Conservation (phyloP, 2,113 vertebrate species). For the Apistogramma diplotaenia region DNA sequence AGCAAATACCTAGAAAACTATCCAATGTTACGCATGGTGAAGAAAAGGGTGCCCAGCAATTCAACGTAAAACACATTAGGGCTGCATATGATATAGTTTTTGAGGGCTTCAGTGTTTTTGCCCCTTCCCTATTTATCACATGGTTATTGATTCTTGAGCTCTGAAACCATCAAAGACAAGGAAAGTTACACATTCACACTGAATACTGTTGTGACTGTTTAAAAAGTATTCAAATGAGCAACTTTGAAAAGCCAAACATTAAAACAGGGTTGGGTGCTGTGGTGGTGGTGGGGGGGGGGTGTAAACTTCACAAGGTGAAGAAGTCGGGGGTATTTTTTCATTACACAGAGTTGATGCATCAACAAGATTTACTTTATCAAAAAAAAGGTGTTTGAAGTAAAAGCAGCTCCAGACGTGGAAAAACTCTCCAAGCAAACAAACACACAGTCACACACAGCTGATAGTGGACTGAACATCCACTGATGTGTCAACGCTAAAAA, state of each 20-base stretch:
- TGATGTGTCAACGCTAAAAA: constrained; percentile 57
- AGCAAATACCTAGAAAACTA: background rate
- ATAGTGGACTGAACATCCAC: constrained; percentile 52
- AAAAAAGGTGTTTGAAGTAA: constrained; percentile 17
- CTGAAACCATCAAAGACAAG: no score
- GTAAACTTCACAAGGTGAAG: background rate
- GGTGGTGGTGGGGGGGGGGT: no score
- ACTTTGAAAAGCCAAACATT: background rate
- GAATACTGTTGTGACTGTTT: background rate
- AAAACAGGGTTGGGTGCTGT: background rate
- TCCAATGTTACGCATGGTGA: no score
- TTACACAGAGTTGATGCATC: background rate
- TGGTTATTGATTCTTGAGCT: no score
- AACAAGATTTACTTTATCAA: constrained; percentile 23
- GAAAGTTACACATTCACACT: no score
- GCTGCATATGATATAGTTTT: no score
- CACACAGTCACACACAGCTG: constrained; percentile 12
- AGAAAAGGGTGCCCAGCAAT: no score
- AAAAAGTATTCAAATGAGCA: background rate
- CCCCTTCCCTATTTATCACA: no score
- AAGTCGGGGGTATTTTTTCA: background rate
- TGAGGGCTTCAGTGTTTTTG: no score
- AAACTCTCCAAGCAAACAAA: background rate
- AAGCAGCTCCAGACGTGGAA: background rate
- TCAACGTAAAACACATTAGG: no score